phyloP scores from a whole-genome alignment of 2,113 vertebrate genomes.

The Corydoras maculifer region DNA sequence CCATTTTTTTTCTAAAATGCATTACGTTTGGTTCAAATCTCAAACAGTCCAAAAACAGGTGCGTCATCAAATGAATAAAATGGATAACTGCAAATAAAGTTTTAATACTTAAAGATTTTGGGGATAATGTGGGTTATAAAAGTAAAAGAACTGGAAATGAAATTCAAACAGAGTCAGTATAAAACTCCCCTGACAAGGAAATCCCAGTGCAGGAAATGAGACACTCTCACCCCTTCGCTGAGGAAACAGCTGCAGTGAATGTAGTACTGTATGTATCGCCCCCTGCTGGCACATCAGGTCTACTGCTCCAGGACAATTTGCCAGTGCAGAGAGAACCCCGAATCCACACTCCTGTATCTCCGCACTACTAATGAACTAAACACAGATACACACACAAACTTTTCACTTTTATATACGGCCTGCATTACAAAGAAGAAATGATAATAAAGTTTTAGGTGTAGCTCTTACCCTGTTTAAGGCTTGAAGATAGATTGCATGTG shows the following conservation, averaged over 20 bases:
- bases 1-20: too few relatives aligned
- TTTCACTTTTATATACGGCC: too few relatives aligned
- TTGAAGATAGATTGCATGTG: constrained; percentile 76
- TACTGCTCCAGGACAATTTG: constrained; percentile 74
- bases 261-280: constrained; percentile 80
- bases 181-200: not conserved
- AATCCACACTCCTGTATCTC: constrained; percentile 80
- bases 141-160: too few relatives aligned
- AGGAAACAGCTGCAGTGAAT: constrained; percentile 87
- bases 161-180: too few relatives aligned
- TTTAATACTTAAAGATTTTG: too few relatives aligned
- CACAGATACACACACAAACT: not conserved
- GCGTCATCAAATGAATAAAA: too few relatives aligned
- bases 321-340: constrained; percentile 72
- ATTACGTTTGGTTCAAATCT: too few relatives aligned
- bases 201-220: not conserved
- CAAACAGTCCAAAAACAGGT: too few relatives aligned
- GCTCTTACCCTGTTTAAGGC: constrained; percentile 81
- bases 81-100: too few relatives aligned
- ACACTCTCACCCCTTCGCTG: constrained; percentile 70
- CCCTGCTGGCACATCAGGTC: constrained; percentile 82
- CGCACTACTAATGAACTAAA: constrained; percentile 83
- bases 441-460: not conserved
- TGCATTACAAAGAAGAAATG: not conserved
- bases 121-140: too few relatives aligned